Evolutionary conservation across 2,888 invertebrate genomes (phyloP).

Genomic region (Eumacrocentrus americanus): DNA sequence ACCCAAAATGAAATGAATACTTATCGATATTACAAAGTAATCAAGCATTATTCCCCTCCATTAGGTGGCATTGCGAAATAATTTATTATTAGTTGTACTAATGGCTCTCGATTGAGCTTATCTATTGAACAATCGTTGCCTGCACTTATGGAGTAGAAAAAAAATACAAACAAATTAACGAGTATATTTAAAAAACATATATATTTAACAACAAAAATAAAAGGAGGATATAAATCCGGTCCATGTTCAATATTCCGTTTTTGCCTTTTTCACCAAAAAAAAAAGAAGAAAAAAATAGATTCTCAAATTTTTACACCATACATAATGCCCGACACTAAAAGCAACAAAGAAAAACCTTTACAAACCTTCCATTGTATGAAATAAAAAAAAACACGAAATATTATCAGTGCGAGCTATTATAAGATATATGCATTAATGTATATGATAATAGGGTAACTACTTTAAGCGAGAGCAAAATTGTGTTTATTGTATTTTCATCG

Average conservation of each 20-base stretch:
- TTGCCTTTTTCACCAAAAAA: background rate
- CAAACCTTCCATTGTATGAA: background rate
- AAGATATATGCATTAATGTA: background rate
- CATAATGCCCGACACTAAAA: background rate
- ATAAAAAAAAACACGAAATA: background rate
- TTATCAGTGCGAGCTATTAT: background rate
- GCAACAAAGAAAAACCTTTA: background rate
- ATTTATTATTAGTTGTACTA: conserved; percentile 14
- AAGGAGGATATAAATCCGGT: conserved; percentile 5
- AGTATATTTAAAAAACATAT: conserved; percentile 8
- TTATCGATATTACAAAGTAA: conserved; percentile 19
- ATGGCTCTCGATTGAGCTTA: background rate
- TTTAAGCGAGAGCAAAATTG: background rate
- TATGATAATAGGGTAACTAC: background rate
- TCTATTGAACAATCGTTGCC: background rate
- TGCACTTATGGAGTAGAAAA: conserved; percentile 4
- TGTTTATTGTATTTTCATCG: conserved; percentile 29
- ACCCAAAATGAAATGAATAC: conserved; percentile 27
- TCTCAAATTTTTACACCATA: background rate
- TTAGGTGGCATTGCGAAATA: conserved; percentile 24
- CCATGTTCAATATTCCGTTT: conserved; percentile 4
- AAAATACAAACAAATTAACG: conserved; percentile 2
- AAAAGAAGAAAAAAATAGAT: background rate
- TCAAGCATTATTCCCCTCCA: conserved; percentile 28
- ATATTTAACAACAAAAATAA: background rate